These are phyloP conservation scores for Dasyornis broadbenti DNA, from an alignment of 2,113 vertebrate species.

Conservation along the genomic window DNA sequence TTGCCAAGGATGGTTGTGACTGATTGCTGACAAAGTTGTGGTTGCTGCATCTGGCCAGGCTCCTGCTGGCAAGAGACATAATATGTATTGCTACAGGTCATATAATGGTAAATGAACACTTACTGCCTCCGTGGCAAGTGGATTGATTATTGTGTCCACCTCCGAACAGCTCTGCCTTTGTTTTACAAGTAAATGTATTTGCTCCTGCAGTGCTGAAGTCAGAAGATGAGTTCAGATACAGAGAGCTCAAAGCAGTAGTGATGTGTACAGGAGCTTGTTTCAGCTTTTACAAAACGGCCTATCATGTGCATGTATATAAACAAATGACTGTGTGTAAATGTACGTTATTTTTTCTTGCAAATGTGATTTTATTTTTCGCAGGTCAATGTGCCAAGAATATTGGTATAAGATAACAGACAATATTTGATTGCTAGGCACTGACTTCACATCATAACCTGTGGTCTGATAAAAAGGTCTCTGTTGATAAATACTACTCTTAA, in stretches of 20 bases:
- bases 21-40: slow-evolving; percentile 61
- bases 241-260: neutral
- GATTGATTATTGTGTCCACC: slow-evolving; percentile 67
- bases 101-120: slow-evolving; percentile 73
- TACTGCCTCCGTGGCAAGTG: slow-evolving; percentile 58
- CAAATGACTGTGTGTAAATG: neutral
- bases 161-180: slow-evolving; percentile 33
- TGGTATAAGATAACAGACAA: neutral
- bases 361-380: neutral
- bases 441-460: neutral
- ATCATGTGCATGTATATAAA: neutral
- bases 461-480: neutral
- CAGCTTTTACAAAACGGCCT: neutral
- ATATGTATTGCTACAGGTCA: slow-evolving; percentile 61
- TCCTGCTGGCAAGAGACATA: slow-evolving; percentile 56
- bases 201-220: slow-evolving; percentile 15
- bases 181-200: slow-evolving; percentile 52
- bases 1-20: slow-evolving; percentile 66
- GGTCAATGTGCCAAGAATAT: neutral
- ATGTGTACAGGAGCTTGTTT: neutral
- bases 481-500: neutral
- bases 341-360: neutral
- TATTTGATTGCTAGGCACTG: neutral
- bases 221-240: slow-evolving; percentile 11
- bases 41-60: slow-evolving; percentile 35